Base-by-base conservation (phyloP, 2,113 vertebrate species). In the Alces alces region DNA sequence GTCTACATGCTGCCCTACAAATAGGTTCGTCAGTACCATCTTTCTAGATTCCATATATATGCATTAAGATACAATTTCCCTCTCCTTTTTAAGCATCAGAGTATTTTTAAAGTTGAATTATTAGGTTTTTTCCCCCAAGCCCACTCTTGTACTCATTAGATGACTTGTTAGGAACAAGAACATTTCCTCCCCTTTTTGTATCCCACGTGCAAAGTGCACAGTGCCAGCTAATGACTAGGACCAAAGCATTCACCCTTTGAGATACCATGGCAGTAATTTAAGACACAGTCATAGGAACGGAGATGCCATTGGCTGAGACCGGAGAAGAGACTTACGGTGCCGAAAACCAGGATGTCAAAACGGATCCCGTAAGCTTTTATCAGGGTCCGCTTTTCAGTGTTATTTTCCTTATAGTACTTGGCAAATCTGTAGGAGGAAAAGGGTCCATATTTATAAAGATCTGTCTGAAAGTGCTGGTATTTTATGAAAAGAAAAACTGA, bases 311-410 rank as follows among this genome's bases (percentile, higher is more conserved):
- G 78, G 58, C 39, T 21, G 36, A 76, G 89, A 95, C 28, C 1
- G 14, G 54, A 92, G 25, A 97, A 43, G 57, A 93, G 27, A 97
- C 98, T 98, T 94, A 99, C 99, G 43, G 98, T 99, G 97, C 99
- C 99, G 0, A 99, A 99, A 80, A 99, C 99, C 97, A 99, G 98
- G 97, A 99, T 98, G 85, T 99, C 99, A 96, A 99, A 99, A 58
- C 99, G 98, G 98, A 99, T 99, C 64, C 99, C 99, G 1, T 98
- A 99, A 0, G 98, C 99, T 98, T 99, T 99, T 93, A 99, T 99
- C 43, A 99, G 98, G 0, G 99, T 99, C 43, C 99, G 98, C 91
- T 98, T 97, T 87, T 99, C 99, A 36, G 76, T 91, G 5, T 98
- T 99, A 60, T 97, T 97, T 60, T 93, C 96, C n/a, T 86, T 98